Base-by-base conservation (phyloP, 1,140 invertebrate genomes). In the Achroia grisella region DNA sequence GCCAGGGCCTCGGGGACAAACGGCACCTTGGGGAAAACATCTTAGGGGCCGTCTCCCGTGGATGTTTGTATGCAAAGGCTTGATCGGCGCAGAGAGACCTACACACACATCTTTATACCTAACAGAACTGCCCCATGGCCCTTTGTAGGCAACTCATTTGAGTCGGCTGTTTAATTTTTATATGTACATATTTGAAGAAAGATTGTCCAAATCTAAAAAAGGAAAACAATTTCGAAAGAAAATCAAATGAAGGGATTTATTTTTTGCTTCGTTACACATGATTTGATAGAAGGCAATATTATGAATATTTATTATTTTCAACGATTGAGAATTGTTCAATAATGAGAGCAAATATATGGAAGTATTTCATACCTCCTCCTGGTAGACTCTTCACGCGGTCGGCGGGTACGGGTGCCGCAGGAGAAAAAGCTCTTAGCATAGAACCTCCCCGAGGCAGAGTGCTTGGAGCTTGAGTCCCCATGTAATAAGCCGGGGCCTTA, bases 351-450 rank as follows among this genome's bases (percentile, higher is more conserved):
- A 23, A 23, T 23, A 23, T 41, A 14, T 11, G 31, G 8, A 34
- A 48, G 11, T 8, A 0, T 30, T 13, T 2, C 29, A 70, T 74
- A 88, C 87, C 87, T 65, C 86, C 52, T 13, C 60, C 62, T 1
- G 87, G 84, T 2, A 88, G 66, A 6, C 77, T 62, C 58, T 89
- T 89, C 23, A 89, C 74, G 0, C 89, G 78, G 51, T 90, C 89
- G 0, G 88, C 83, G 3, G 88, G 88, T 4, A 89, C 75, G 4
- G 86, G 86, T 1, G 78, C 80, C 0, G 90, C 90, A 0, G 92
- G 91, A 29, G 92, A 93, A 65, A 92, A 93, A 2, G 91, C 88
- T 35, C 92, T 81, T 13, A 93, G 79, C 23, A 92, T 75, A 3
- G 90, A 73, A 4, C 90, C 89, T 11, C 90, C 88, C 8, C 90